phyloP scores from a whole-genome alignment of 2,888 invertebrate species.

The Argyresthia goedartella region DNA sequence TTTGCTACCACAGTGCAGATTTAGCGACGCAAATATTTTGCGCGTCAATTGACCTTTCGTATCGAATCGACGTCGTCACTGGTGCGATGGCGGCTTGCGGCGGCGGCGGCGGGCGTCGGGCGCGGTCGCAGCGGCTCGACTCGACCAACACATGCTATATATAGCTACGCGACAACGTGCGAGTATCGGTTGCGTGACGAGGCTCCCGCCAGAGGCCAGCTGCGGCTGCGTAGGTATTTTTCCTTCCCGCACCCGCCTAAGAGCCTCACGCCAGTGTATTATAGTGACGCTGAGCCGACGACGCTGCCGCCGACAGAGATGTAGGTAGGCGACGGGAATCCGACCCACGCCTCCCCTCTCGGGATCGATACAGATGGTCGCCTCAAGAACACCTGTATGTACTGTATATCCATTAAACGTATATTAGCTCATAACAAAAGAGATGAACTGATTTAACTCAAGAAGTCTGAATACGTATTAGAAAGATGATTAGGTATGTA shows the following conservation, averaged over 20 bases:
- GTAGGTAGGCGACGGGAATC: conserved; percentile 57
- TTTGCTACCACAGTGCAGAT: no score
- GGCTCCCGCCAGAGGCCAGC: conserved; percentile 38
- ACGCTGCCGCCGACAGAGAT: no score
- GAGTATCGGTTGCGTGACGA: conserved; percentile 31
- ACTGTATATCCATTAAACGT: no score
- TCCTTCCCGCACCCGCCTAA: conserved; percentile 64
- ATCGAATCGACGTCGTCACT: conserved; percentile 57
- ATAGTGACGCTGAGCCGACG: conserved; percentile 48
- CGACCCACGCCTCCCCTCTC: conserved; percentile 61
- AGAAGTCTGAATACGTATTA: no score
- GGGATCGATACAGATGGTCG: conserved; percentile 66
- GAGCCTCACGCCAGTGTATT: conserved; percentile 55
- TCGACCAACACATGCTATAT: conserved; percentile 65
- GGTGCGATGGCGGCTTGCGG: conserved; percentile 34
- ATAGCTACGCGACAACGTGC: conserved; percentile 61
- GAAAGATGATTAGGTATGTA: no score
- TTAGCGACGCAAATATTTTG: conserved; percentile 70
- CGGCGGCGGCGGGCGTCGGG: conserved; percentile 38
- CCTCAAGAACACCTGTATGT: conserved; percentile 58
- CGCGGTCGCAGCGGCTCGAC: conserved; percentile 47
- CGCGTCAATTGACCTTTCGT: conserved; percentile 71
- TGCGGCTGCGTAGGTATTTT: conserved; percentile 62
- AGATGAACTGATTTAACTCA: no score
- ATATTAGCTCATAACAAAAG: no score